A percentile compares a stretch with the other conserved stretches of the same genome.
Evolutionary conservation across 1,140 invertebrate genomes (phyloP).

Genomic region (Zeugodacus cucurbitae): DNA sequence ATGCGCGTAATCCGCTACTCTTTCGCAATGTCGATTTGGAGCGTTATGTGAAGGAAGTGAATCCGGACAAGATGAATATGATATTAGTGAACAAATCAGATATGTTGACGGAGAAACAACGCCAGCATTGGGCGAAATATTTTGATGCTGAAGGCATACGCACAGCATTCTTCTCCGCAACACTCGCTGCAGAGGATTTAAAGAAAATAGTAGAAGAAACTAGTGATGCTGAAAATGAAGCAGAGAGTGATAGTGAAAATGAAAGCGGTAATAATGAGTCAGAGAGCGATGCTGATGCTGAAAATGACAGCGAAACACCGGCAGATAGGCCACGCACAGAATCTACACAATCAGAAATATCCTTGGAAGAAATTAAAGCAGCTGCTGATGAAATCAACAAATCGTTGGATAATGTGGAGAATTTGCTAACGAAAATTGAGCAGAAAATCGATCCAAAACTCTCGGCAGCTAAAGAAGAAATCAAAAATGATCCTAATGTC

Average conservation of each 20-base stretch:
- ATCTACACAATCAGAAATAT: neutral
- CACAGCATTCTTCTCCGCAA: constrained; percentile 88
- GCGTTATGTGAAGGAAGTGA: constrained; percentile 88
- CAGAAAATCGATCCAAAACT: constrained; percentile 50
- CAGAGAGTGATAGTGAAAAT: constrained; percentile 59
- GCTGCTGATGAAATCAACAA: constrained; percentile 68
- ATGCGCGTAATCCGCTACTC: constrained; percentile 95
- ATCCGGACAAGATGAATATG: constrained; percentile 81
- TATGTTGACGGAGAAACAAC: constrained; percentile 84
- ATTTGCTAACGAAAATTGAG: constrained; percentile 67
- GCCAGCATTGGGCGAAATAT: constrained; percentile 88
- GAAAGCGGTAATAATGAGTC: constrained; percentile 55
- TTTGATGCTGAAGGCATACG: constrained; percentile 77
- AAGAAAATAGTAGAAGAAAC: constrained; percentile 63
- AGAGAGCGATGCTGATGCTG: constrained; percentile 50
- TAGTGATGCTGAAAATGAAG: constrained; percentile 44
- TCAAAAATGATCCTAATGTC: constrained; percentile 69
- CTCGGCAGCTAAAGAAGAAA: neutral
- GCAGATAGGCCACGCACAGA: constrained; percentile 43
- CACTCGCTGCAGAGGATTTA: constrained; percentile 70
- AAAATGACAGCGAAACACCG: constrained; percentile 50
- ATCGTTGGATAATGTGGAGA: constrained; percentile 67
- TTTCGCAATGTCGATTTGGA: constrained; percentile 97
- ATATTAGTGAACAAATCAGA: constrained; percentile 98
- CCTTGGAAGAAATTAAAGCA: constrained; percentile 42